These are phyloP conservation scores for Torymus aiolomorphi DNA, from an alignment of 2,888 invertebrate species.

Conservation along the genomic window DNA sequence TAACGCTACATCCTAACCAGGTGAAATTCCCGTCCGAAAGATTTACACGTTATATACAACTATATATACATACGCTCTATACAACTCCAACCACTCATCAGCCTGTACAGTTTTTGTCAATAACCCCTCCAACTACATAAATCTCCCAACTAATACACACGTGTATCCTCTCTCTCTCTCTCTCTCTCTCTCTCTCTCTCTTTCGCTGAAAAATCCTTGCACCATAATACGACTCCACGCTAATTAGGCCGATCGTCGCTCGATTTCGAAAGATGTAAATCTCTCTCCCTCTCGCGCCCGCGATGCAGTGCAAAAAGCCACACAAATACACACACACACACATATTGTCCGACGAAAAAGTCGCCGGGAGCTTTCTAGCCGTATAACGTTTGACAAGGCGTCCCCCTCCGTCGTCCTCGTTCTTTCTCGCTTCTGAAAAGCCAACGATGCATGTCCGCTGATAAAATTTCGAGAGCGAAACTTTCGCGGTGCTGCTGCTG, in stretches of 20 bases:
- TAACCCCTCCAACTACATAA: too few species aligned
- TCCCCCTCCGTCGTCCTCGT: not conserved
- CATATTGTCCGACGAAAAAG: not conserved
- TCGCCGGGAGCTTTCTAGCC: conserved; percentile 20
- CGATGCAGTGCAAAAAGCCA: too few species aligned
- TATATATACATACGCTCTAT: too few species aligned
- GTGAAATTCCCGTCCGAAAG: not conserved
- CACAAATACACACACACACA: too few species aligned
- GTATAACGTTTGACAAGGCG: conserved; percentile 23
- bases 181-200: too few species aligned
- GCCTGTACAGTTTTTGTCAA: too few species aligned
- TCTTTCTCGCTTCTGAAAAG: not conserved
- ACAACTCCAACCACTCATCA: too few species aligned
- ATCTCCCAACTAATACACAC: too few species aligned
- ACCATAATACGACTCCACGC: not conserved
- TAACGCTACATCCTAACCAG: not conserved
- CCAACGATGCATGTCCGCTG: conserved; percentile 10
- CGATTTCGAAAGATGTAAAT: conserved; percentile 36
- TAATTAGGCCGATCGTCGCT: conserved; percentile 17
- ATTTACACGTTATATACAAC: not conserved
- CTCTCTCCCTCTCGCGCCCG: not conserved
- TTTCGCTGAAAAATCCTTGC: too few species aligned
- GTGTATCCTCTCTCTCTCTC: too few species aligned
- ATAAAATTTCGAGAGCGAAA: conserved; percentile 52
- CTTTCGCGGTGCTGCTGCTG: conserved; percentile 30